Base-by-base conservation (phyloP, 2,797 vertebrate species). In the Sebastes nivosus region DNA sequence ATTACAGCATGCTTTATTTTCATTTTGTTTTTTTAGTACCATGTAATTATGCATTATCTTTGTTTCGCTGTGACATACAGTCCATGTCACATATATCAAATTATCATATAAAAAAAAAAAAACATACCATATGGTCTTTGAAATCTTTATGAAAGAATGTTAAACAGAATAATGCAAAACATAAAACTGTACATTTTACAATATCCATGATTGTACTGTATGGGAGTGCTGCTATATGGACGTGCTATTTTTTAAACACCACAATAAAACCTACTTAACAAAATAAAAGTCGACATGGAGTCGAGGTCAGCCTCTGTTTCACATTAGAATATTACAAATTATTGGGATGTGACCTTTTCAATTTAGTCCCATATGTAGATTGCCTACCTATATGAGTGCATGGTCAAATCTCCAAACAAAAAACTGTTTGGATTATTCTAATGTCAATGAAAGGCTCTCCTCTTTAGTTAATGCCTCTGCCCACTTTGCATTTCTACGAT, bases 391-490 rank as follows among this genome's bases (percentile, higher is more conserved):
- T 74, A 85, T 88, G 60, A 87, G 81, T 82, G 84, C 70, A 75
- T 70, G 54, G 77, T 90, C 83, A 93, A 91, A 91, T 87, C 79
- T 84, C 25, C 79, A 80, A 83, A 80, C 60, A 75, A 80, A 65
- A 77, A 77, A 50, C 68, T 67, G 82, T 77, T 65, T 71, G 92
- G 88, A 94, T 95, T 93, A 93, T 88, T 90, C 73, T 82, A 90
- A 92, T 93, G 92, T 90, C 84, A 81, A 72, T 91, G 80, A 93
- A 93, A 90, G 85, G 76, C 72, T 84, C 73, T 81, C 69, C 81
- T 79, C 74, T 93, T 86, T 71, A 94, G 92, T 94, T 94, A 94
- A 94, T 84, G 85, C 80, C 82, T 87, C 50, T 84, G 80, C 77
- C 69, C 84, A 86, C 89, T 94, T 92, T 93, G 89, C 92, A 94